Percentiles rank a stretch among this genome's conserved stretches.
Conservation (phyloP, 1,140 invertebrate species). For the Globodera rostochiensis region DNA sequence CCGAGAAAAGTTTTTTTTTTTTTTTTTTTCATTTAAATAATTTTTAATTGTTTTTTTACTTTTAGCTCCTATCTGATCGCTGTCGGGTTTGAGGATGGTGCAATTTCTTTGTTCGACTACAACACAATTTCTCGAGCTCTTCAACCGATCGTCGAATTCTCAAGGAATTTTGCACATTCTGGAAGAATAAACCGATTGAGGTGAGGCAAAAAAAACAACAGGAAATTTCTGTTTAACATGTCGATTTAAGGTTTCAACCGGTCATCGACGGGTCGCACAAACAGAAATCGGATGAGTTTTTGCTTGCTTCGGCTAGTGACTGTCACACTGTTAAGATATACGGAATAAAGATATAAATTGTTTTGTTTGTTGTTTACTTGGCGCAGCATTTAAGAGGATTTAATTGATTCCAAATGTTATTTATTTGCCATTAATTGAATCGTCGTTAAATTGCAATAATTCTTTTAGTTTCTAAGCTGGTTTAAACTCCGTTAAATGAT, state of each 20-base stretch:
- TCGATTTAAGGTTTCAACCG: no score
- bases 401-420: background rate
- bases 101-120: background rate
- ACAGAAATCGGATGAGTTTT: background rate
- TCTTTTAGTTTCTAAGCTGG: background rate
- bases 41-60: no score
- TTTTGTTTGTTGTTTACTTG: background rate
- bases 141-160: no score
- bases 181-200: no score
- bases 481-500: slow-evolving; percentile 11
- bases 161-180: no score
- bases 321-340: background rate
- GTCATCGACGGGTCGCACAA: no score
- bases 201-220: background rate
- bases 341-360: background rate
- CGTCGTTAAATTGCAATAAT: background rate
- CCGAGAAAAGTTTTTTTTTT: background rate
- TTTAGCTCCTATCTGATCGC: background rate
- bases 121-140: background rate
- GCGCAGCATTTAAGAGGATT: background rate
- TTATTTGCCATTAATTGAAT: background rate
- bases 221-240: no score
- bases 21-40: no score
- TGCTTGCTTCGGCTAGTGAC: background rate
- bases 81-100: background rate